phyloP scores from a whole-genome alignment of 2,888 invertebrate species.

The Nomada ruficornis region DNA sequence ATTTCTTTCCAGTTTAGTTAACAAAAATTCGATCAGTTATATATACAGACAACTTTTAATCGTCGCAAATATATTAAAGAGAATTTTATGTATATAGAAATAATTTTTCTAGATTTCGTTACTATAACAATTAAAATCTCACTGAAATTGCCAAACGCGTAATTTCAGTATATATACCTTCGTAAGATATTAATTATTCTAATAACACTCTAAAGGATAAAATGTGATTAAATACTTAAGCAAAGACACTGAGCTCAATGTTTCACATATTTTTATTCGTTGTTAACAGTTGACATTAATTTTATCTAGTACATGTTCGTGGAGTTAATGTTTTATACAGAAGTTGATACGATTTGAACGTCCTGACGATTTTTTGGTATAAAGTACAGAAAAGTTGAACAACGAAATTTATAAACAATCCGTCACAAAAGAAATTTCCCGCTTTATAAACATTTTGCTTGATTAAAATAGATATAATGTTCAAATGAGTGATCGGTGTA shows the following conservation, averaged over 20 bases:
- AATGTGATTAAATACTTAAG: neutral
- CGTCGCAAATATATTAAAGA: neutral
- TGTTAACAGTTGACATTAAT: slow-evolving; percentile 57
- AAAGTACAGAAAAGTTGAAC: slow-evolving; percentile 27
- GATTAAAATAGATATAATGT: neutral
- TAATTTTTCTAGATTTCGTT: neutral
- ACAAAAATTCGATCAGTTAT: neutral
- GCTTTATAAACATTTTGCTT: slow-evolving; percentile 1
- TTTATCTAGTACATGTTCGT: slow-evolving; percentile 46
- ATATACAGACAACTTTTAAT: neutral
- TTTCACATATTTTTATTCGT: slow-evolving; percentile 58
- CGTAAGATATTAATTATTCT: too few relatives aligned
- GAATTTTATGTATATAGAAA: neutral
- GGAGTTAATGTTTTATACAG: slow-evolving; percentile 44
- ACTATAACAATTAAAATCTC: too few relatives aligned
- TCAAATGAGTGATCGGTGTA: neutral
- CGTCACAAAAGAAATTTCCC: slow-evolving; percentile 3
- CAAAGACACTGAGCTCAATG: slow-evolving; percentile 31
- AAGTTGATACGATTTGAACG: slow-evolving; percentile 30
- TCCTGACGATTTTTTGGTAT: slow-evolving; percentile 25
- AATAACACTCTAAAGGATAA: neutral
- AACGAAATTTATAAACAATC: slow-evolving; percentile 15
- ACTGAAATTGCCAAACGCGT: too few relatives aligned
- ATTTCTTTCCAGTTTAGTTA: neutral
- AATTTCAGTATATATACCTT: too few relatives aligned